Evolutionary conservation across 2,113 vertebrate species (phyloP).

Genomic region (Antidorcas marsupialis): DNA sequence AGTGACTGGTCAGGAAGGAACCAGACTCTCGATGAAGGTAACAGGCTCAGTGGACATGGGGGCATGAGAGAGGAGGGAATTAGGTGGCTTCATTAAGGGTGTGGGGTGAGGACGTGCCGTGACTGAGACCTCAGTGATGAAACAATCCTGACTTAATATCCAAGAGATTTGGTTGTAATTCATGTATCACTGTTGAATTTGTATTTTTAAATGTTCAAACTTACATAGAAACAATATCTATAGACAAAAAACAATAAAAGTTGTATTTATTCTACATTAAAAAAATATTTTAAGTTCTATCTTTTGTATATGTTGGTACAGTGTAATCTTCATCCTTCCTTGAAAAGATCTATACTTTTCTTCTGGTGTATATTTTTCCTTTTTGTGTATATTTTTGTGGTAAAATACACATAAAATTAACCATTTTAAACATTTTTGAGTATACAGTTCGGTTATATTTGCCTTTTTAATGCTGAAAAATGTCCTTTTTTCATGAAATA

Average conservation of each 20-base stretch:
- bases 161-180: neutral
- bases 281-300: constrained; percentile 1
- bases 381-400: neutral
- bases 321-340: neutral
- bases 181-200: neutral
- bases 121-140: neutral
- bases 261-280: neutral
- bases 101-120: neutral
- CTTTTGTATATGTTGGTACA: neutral
- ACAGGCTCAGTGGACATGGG: no score
- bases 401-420: neutral
- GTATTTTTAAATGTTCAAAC: neutral
- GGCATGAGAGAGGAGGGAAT: neutral
- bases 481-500: neutral
- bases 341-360: neutral
- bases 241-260: neutral
- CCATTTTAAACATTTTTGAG: neutral
- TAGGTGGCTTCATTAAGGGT: neutral
- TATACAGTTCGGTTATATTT: neutral
- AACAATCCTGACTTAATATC: neutral
- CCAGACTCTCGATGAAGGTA: neutral
- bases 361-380: neutral
- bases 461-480: neutral
- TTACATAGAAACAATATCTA: neutral
- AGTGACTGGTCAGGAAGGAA: neutral